phyloP scores from a whole-genome alignment of 1,140 invertebrate genomes.

The Aphis craccivora region DNA sequence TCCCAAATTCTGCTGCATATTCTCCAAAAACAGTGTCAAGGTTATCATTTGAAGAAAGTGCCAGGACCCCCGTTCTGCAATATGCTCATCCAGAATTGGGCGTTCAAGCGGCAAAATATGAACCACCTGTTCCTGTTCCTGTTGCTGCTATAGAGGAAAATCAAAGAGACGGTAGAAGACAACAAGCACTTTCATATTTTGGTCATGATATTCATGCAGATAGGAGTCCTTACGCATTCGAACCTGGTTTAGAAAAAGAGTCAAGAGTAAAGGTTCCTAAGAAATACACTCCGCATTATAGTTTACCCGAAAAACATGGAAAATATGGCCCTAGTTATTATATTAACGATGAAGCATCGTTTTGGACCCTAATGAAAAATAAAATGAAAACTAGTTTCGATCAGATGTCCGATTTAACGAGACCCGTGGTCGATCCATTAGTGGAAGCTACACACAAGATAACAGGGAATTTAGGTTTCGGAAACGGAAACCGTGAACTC shows the following conservation, averaged over 20 bases:
- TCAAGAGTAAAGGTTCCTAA: constrained; percentile 56
- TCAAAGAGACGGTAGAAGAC: constrained; percentile 61
- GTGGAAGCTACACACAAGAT: constrained; percentile 81
- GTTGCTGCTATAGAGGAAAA: constrained; percentile 59
- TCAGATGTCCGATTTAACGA: constrained; percentile 73
- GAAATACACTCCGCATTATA: constrained; percentile 42
- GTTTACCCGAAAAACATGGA: constrained; percentile 33
- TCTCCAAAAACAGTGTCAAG: constrained; percentile 65
- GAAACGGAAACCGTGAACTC: constrained; percentile 64
- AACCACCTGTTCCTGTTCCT: constrained; percentile 63
- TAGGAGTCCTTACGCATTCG: constrained; percentile 64
- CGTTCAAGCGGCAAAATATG: constrained; percentile 73
- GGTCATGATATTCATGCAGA: constrained; percentile 64
- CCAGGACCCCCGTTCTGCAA: constrained; percentile 75
- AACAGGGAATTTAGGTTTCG: constrained; percentile 75
- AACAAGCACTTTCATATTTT: constrained; percentile 62
- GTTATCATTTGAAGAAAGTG: constrained; percentile 72
- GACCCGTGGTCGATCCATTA: constrained; percentile 76
- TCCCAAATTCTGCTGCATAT: constrained; percentile 72
- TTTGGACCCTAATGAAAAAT: constrained; percentile 77
- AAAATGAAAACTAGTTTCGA: constrained; percentile 75
- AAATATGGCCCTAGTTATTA: constrained; percentile 50
- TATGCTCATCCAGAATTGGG: constrained; percentile 81
- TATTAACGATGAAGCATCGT: constrained; percentile 67
- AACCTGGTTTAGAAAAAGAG: constrained; percentile 62